A percentile compares a stretch with the other conserved stretches of the same genome.
These are phyloP conservation scores for Macaria notata DNA, from an alignment of 2,888 invertebrate genomes.

Conservation along the genomic window DNA sequence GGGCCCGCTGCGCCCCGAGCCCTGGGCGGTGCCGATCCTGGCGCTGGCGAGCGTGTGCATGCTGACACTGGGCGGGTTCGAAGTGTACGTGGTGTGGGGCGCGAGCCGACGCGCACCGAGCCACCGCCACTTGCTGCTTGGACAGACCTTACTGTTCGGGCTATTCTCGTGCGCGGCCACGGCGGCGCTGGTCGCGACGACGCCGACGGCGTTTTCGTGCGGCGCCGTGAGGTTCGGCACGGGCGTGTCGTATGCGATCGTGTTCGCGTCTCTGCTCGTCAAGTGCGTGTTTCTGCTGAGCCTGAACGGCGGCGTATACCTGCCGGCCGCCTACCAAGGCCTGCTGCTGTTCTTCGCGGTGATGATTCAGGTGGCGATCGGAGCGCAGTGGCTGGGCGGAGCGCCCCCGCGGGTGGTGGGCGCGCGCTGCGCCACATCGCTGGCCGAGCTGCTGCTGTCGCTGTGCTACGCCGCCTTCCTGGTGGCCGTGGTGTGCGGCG, in stretches of 20 bases:
- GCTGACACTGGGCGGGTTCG: slow-evolving; percentile 92
- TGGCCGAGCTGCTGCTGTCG: slow-evolving; percentile 88
- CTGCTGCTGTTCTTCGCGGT: slow-evolving; percentile 94
- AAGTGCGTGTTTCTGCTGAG: slow-evolving; percentile 97
- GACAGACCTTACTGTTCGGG: slow-evolving; percentile 92
- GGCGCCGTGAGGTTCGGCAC: slow-evolving; percentile 91
- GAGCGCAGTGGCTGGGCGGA: slow-evolving; percentile 92
- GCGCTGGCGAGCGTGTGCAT: slow-evolving; percentile 92
- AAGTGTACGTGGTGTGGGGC: slow-evolving; percentile 92
- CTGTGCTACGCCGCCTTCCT: slow-evolving; percentile 92
- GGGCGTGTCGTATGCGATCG: slow-evolving; percentile 91
- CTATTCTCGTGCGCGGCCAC: slow-evolving; percentile 91
- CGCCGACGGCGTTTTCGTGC: slow-evolving; percentile 90
- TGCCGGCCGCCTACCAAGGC: slow-evolving; percentile 96
- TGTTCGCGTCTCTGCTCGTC: slow-evolving; percentile 95
- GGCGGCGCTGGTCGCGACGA: slow-evolving; percentile 89
- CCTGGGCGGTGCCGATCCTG: slow-evolving; percentile 95
- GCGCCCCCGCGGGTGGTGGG: slow-evolving; percentile 84
- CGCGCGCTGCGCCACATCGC: slow-evolving; percentile 84
- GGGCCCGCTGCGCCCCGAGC: slow-evolving; percentile 85
- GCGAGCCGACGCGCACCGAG: slow-evolving; percentile 91
- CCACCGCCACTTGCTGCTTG: slow-evolving; percentile 92
- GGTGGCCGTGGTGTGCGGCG: slow-evolving; percentile 91
- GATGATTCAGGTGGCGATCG: slow-evolving; percentile 93
- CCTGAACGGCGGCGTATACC: slow-evolving; percentile 94